Base-by-base conservation (phyloP, 2,888 invertebrate species). In the Polietes domitor region DNA sequence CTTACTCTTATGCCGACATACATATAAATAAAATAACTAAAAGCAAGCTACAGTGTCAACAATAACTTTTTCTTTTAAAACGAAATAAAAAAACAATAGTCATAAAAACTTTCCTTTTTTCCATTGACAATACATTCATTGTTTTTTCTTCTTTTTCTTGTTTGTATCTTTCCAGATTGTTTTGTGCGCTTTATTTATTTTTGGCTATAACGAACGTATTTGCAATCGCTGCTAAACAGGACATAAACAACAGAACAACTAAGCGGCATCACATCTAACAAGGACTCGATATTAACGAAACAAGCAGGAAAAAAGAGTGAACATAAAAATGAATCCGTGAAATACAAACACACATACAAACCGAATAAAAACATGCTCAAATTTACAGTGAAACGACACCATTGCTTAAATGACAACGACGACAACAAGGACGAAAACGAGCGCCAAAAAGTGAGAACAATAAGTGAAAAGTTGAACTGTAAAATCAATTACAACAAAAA, bases 401-500 rank as follows among this genome's bases (percentile, higher is more conserved):
- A 68, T 65, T 76, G 55, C 26, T 41, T 32, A 41, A 72, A 63
- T 58, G 17, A 28, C n/a, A 6, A 21, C 37, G 17, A 28, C n/a
- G 10, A 21, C 37, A 24, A 58, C 17, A 17, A 71, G 41, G 76
- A 76, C 5, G 26, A 41, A 43, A 70, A 70, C 26, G 47, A 47
- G 26, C 47, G 50, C 19, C 19, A 26, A 37, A 37, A 37, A 7
- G 9, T 19, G 28, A 32, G 41, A 10, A 74, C 17, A 58, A 79
- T 41, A 72, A 82, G 61, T 77, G 79, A 73, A 83, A 83, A 80
- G 71, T 83, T 83, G 76, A 83, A 83, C 74, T 82, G 73, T 79
- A 73, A 83, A 86, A 86, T 85, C 82, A 86, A 86, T 86, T 85
- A 85, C 83, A 80, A 80, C 65, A 58, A 76, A 37, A 73, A 76